phyloP scores from a whole-genome alignment of 1,140 invertebrate species.

The Drosophila truncata region DNA sequence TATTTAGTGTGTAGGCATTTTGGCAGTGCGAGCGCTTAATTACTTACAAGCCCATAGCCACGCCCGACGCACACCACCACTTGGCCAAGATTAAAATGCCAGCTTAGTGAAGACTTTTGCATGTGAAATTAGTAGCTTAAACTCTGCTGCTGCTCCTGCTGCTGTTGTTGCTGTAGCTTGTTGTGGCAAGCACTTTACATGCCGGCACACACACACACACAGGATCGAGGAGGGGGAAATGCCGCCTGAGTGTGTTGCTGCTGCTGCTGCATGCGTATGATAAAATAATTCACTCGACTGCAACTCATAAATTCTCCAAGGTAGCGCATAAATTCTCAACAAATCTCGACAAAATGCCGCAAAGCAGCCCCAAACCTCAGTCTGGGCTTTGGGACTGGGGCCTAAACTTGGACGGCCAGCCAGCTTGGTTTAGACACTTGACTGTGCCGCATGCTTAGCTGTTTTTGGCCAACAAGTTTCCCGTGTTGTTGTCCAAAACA shows the following conservation, averaged over 20 bases:
- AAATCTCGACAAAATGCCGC: constrained; percentile 83
- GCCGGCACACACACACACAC: constrained; percentile 19
- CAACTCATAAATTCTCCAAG: constrained; percentile 84
- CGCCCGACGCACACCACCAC: constrained; percentile 47
- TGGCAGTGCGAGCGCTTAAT: constrained; percentile 72
- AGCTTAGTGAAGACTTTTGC: constrained; percentile 81
- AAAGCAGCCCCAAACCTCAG: constrained; percentile 76
- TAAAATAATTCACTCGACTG: constrained; percentile 84
- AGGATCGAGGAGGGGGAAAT: neutral
- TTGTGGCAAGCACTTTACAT: constrained; percentile 71
- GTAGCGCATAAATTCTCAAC: constrained; percentile 83
- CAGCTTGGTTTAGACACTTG: constrained; percentile 24
- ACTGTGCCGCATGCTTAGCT: constrained; percentile 50
- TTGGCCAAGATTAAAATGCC: constrained; percentile 81
- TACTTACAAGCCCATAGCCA: constrained; percentile 70
- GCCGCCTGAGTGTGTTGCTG: constrained; percentile 54
- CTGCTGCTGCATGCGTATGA: constrained; percentile 83
- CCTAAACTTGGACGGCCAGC: neutral
- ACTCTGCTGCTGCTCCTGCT: constrained; percentile 40
- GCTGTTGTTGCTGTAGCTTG: constrained; percentile 49
- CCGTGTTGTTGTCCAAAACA: constrained; percentile 6
- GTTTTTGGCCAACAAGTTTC: constrained; percentile 17
- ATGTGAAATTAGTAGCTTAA: constrained; percentile 84
- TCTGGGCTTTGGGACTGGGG: constrained; percentile 21
- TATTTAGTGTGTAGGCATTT: constrained; percentile 80